These are phyloP conservation scores for Syndactyla subalaris DNA, from an alignment of 2,797 vertebrate species.

Conservation along the genomic window DNA sequence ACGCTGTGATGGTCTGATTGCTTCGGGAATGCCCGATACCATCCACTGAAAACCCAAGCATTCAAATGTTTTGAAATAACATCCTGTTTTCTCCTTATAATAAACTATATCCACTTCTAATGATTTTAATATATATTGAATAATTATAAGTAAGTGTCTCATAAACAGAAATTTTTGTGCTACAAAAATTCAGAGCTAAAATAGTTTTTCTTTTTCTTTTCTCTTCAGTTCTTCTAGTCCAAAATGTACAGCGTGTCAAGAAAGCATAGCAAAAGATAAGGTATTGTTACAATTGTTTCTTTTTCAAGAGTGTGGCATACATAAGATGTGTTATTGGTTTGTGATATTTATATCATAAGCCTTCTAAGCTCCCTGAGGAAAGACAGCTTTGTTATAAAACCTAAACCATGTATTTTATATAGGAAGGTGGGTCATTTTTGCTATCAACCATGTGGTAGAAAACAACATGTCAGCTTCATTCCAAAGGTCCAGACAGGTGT, in stretches of 20 bases:
- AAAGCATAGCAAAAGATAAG: constrained; percentile 82
- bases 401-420: neutral
- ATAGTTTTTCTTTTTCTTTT: constrained; percentile 16
- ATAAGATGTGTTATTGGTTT: neutral
- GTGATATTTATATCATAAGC: neutral
- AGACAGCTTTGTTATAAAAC: neutral
- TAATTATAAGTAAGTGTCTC: neutral
- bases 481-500: neutral
- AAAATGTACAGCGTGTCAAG: constrained; percentile 83
- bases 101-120: neutral
- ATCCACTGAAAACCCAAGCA: neutral
- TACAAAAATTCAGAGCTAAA: neutral
- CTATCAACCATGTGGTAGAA: neutral
- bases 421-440: neutral
- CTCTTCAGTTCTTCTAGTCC: constrained; percentile 75
- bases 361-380: neutral
- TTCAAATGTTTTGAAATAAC: neutral
- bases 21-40: neutral
- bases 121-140: neutral
- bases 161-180: neutral
- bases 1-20: neutral
- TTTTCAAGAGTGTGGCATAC: neutral
- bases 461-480: neutral
- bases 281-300: constrained; percentile 51
- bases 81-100: neutral